Conservation (phyloP, 2,113 vertebrate genomes). For the Lophius piscatorius region DNA sequence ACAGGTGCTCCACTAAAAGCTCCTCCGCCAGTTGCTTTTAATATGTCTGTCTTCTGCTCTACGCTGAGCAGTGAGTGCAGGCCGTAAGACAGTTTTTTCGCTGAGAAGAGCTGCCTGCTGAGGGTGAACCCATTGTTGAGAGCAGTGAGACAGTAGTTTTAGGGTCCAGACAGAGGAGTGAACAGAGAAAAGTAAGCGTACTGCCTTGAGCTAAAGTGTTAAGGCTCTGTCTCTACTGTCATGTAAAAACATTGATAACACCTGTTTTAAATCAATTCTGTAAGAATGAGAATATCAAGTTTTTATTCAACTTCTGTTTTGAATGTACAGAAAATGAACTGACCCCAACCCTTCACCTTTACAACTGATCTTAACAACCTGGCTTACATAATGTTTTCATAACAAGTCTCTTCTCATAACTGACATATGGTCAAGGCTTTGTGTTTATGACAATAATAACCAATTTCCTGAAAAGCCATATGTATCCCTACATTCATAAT, state of each 20-base stretch:
- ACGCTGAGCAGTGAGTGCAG: no score
- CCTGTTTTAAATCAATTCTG: no score
- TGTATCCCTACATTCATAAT: slow-evolving; percentile 26
- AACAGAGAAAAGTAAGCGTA: no score
- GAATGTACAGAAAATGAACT: not conserved
- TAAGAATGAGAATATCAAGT: no score
- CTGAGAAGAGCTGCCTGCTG: not conserved
- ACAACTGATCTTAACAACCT: not conserved
- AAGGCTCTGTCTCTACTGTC: no score
- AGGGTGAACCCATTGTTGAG: not conserved
- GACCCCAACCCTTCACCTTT: slow-evolving; percentile 9
- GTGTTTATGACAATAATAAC: slow-evolving; percentile 22
- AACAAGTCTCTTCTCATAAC: slow-evolving; percentile 19
- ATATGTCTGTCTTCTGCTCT: no score
- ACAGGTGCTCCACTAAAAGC: no score
- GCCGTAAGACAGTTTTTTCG: no score
- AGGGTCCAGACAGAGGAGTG: no score
- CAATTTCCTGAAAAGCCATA: slow-evolving; percentile 36
- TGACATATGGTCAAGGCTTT: slow-evolving; percentile 13
- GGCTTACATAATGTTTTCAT: slow-evolving; percentile 39
- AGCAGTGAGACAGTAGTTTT: not conserved
- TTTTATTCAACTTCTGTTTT: not conserved
- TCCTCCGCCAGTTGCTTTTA: no score
- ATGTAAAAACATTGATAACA: not conserved
- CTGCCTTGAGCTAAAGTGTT: no score